Percentiles rank a stretch among this genome's conserved stretches.
phyloP scores from a whole-genome alignment of 2,888 invertebrate species.

The Phyllotreta striolata region DNA sequence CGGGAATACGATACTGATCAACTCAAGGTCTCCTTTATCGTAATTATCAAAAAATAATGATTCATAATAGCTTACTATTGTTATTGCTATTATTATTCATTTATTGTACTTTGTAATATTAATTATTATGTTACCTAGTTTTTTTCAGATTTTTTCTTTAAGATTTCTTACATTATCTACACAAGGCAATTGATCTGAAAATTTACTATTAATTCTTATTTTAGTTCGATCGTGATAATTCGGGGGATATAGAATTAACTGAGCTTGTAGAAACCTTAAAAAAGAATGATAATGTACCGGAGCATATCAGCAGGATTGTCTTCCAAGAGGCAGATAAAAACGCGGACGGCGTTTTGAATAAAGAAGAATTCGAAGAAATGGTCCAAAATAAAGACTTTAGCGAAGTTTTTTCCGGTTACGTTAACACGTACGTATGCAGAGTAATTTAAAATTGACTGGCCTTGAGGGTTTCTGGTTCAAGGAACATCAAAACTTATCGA shows the following conservation, averaged over 20 bases:
- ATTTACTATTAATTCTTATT: constrained; percentile 16
- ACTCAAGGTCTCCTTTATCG: not conserved
- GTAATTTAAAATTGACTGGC: not conserved
- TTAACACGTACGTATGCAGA: constrained; percentile 72
- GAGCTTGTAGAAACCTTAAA: constrained; percentile 71
- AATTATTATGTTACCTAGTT: no score
- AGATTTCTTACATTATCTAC: no score
- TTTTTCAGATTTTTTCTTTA: no score
- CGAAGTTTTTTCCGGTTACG: constrained; percentile 69
- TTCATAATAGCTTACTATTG: no score
- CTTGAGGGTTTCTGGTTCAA: not conserved
- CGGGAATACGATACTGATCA: no score
- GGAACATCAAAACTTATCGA: not conserved
- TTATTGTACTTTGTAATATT: no score
- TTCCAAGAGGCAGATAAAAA: constrained; percentile 70
- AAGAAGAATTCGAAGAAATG: constrained; percentile 76
- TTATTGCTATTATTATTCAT: no score
- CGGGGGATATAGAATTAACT: constrained; percentile 72
- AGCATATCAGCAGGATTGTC: constrained; percentile 68
- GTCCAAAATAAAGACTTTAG: constrained; percentile 67
- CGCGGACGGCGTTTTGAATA: constrained; percentile 72
- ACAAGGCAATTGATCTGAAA: no score
- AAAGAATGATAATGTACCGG: constrained; percentile 47
- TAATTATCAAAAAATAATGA: no score
- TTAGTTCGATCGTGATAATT: constrained; percentile 76